phyloP scores from a whole-genome alignment of 2,888 invertebrate genomes.

The Aromia moschata region DNA sequence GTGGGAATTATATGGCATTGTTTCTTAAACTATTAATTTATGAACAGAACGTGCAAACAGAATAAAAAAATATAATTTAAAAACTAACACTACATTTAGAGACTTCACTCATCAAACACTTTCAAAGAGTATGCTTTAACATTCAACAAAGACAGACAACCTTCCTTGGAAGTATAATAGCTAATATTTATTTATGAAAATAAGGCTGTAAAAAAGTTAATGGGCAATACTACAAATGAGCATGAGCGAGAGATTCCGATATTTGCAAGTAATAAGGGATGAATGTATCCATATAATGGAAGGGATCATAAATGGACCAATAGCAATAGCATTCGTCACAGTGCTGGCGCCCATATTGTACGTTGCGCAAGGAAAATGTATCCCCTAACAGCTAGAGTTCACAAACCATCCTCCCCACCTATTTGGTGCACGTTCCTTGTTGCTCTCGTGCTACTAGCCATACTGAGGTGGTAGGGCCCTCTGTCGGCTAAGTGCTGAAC shows the following conservation, averaged over 20 bases:
- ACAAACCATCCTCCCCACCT: slow-evolving; percentile 54
- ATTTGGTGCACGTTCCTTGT: slow-evolving; percentile 47
- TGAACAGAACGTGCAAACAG: no score
- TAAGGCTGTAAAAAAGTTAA: no score
- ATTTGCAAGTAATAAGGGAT: slow-evolving; percentile 45
- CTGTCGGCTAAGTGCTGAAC: slow-evolving; percentile 63
- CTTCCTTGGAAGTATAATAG: no score
- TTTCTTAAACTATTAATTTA: no score
- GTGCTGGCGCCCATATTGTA: slow-evolving; percentile 61
- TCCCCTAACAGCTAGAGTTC: slow-evolving; percentile 57
- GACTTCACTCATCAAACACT: no score
- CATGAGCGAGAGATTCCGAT: slow-evolving; percentile 16
- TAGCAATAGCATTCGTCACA: slow-evolving; percentile 71
- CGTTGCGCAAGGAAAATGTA: slow-evolving; percentile 62
- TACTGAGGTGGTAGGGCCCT: slow-evolving; percentile 61
- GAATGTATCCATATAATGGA: slow-evolving; percentile 54
- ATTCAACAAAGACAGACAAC: no score
- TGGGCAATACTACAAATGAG: slow-evolving; percentile 12
- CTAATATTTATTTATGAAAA: no score
- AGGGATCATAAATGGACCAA: slow-evolving; percentile 67
- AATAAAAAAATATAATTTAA: no score
- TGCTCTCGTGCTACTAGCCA: slow-evolving; percentile 44
- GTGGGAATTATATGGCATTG: slow-evolving; percentile 29
- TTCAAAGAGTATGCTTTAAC: no score
- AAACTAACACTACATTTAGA: no score